Base-by-base conservation (phyloP, 2,797 vertebrate species). In the Melanogrammus aeglefinus region DNA sequence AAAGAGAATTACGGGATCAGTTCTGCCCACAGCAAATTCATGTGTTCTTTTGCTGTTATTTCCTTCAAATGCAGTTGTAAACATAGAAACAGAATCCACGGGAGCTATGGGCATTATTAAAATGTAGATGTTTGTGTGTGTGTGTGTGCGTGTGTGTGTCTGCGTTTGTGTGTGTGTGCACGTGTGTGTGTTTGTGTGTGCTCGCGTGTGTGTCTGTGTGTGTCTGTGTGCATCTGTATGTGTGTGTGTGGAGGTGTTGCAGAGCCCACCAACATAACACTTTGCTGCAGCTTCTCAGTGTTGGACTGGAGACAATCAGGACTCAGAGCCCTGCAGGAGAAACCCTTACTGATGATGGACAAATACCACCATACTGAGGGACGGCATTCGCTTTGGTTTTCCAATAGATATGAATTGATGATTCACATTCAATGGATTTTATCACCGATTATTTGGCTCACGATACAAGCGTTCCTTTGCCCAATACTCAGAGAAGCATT, bases 141-240 rank as follows among this genome's bases (percentile, higher is more conserved):
- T 63, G 57, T n/a, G 21, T 63, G 44, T 18, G 47, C 1, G 14
- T 47, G 44, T 70, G n/a, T 29, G 66, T 29, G 66, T 70, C 13
- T 16, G 13, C 3, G 1, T 47, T 13, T 47, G 44, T 47, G 44
- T 47, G 44, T 47, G 44, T 16, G 44, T 47, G 44, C 16, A 16
- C 21, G 47, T 18, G 47, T 51, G 47, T 6, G 14, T 47, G 44
- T 47, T 0, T 47, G 44, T 13, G 41, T 44, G 41, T 47, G 75
- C 74, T 4, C 77, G 47, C 21, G 78, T 78, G 4, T 66, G 21
- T 24, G 66, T 70, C 7, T 70, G 7, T 70, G n/a, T 29, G 66
- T 29, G 57, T 18, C 10, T 66, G 63, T 27, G 63, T 7, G 21
- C n/a, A 6, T 66, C 21, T 66, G 21, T 24, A 10, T 66, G 41